Percentiles rank a stretch among this genome's conserved stretches.
These are phyloP conservation scores for Aphelenchoides besseyi DNA, from an alignment of 1,140 invertebrate genomes.

Conservation along the genomic window DNA sequence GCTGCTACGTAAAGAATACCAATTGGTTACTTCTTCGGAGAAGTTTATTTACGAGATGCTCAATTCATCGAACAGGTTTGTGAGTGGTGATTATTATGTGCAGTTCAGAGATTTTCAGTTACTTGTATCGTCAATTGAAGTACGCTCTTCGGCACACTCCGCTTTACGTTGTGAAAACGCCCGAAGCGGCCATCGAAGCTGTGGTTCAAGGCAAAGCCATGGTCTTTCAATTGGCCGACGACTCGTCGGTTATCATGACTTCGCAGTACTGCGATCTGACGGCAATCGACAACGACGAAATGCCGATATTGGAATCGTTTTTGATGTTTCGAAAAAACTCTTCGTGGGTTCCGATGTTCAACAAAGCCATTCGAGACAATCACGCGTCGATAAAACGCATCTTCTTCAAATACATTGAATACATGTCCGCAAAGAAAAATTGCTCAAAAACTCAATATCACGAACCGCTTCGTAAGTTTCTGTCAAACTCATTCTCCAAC, in stretches of 20 bases:
- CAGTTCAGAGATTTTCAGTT: background rate
- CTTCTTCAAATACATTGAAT: background rate
- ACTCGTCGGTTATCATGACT: background rate
- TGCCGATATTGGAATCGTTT: background rate
- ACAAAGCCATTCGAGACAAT: background rate
- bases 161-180: background rate
- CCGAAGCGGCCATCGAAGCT: background rate
- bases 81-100: background rate
- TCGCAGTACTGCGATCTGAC: background rate
- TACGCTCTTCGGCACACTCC: background rate
- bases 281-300: background rate
- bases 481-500: too few relatives aligned
- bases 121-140: background rate
- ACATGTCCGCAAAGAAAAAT: background rate
- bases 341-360: background rate
- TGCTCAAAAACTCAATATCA: background rate
- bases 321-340: background rate
- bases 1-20: background rate
- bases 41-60: constrained; percentile 3
- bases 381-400: background rate
- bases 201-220: background rate
- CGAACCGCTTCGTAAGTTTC: background rate
- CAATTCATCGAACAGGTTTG: background rate
- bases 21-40: background rate
- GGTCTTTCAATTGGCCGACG: constrained; percentile 6